These are phyloP conservation scores for Drosophila trichaetosa DNA, from an alignment of 2,888 invertebrate species.

Conservation along the genomic window DNA sequence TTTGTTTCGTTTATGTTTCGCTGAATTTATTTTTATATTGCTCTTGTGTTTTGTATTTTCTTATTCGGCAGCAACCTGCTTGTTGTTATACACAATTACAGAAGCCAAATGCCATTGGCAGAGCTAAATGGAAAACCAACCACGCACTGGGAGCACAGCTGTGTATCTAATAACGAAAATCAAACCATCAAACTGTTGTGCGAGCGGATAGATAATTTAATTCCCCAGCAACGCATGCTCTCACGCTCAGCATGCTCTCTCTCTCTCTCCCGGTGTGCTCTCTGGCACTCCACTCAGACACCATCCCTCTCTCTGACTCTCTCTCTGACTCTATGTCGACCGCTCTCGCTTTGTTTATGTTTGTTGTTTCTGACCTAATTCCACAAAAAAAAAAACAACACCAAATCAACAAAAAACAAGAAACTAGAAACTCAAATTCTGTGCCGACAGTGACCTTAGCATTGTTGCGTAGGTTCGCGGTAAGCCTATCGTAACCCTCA, in stretches of 20 bases:
- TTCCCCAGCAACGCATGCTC: constrained; percentile 68
- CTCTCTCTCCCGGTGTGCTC: constrained; percentile 27
- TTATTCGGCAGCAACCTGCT: constrained; percentile 73
- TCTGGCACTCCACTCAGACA: constrained; percentile 3
- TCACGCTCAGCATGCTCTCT: constrained; percentile 21
- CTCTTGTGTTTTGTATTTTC: constrained; percentile 10
- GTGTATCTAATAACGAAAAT: constrained; percentile 77
- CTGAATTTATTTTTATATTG: constrained; percentile 3
- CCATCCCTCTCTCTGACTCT: constrained; percentile 12
- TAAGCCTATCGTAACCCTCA: constrained; percentile 15
- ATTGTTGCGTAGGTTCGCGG: constrained; percentile 37
- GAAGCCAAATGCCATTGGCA: constrained; percentile 41
- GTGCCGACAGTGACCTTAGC: constrained; percentile 54
- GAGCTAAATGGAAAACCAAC: constrained; percentile 36
- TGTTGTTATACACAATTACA: constrained; percentile 27
- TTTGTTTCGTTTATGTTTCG: background rate
- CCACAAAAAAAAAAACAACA: constrained; percentile 25
- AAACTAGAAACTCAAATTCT: constrained; percentile 24
- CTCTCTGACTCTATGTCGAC: constrained; percentile 9
- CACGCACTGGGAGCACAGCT: constrained; percentile 60
- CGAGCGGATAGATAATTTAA: constrained; percentile 53
- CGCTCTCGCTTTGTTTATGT: constrained; percentile 55
- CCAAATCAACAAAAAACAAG: constrained; percentile 16
- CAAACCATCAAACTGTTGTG: constrained; percentile 52
- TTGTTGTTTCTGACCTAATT: constrained; percentile 67